Evolutionary conservation across 2,113 vertebrate genomes (phyloP).

Genomic region (Anseranas semipalmata): DNA sequence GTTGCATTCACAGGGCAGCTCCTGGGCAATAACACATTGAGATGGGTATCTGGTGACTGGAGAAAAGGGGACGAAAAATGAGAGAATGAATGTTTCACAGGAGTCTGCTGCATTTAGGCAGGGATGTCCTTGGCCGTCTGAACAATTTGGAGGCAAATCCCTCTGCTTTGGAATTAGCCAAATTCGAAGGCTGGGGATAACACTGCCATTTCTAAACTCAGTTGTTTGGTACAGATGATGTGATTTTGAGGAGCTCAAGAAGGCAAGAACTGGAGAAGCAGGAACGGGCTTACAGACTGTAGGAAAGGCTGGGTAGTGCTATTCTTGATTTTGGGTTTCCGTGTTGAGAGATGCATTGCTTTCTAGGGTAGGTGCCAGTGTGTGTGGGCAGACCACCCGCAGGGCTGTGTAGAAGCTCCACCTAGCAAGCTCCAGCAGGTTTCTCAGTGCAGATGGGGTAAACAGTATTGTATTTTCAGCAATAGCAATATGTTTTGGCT

Average conservation of each 20-base stretch:
- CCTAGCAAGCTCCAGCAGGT: not conserved
- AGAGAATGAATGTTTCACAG: not conserved
- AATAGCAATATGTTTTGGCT: not conserved
- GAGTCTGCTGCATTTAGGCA: not conserved
- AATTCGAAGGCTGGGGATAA: not conserved
- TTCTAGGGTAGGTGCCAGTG: not conserved
- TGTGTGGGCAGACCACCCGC: not conserved
- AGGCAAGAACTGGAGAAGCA: not conserved
- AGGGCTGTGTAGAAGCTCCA: not conserved
- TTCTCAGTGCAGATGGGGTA: not conserved
- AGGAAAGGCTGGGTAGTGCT: not conserved
- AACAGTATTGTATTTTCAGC: not conserved
- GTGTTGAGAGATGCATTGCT: not conserved
- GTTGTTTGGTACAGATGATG: not conserved
- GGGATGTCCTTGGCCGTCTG: not conserved
- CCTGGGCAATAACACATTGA: not conserved
- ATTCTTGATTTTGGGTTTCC: not conserved
- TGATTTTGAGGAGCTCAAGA: not conserved
- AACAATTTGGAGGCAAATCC: not conserved
- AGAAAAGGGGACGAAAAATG: not conserved
- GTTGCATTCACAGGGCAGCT: not conserved
- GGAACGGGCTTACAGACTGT: not conserved
- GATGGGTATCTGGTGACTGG: not conserved
- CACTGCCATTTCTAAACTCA: not conserved
- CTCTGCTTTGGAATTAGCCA: not conserved